A percentile compares a stretch with the other conserved stretches of the same genome.
These are phyloP conservation scores for Hyposmocoma kahamanoa DNA, from an alignment of 1,140 invertebrate genomes.

Conservation along the genomic window DNA sequence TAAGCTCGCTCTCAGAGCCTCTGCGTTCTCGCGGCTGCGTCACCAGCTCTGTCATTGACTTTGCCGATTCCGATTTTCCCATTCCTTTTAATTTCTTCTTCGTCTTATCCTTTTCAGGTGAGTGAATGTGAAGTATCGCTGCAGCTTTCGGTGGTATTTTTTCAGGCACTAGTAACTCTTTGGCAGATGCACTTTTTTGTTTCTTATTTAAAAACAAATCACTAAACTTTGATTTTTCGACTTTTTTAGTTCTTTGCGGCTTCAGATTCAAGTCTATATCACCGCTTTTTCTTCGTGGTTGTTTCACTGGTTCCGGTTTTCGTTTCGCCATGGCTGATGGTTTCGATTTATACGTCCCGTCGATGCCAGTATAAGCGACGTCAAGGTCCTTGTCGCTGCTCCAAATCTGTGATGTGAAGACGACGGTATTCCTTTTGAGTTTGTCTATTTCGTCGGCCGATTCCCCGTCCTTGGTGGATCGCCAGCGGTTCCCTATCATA, in stretches of 20 bases:
- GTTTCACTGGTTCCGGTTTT: slow-evolving; percentile 43
- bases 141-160: slow-evolving; percentile 75
- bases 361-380: slow-evolving; percentile 55
- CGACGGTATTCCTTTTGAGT: slow-evolving; percentile 47
- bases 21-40: slow-evolving; percentile 37
- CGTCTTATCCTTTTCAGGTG: slow-evolving; percentile 50
- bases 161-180: slow-evolving; percentile 58
- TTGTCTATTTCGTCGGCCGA: slow-evolving; percentile 41
- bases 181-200: slow-evolving; percentile 49
- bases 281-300: slow-evolving; percentile 46
- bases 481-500: slow-evolving; percentile 75
- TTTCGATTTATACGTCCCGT: slow-evolving; percentile 69
- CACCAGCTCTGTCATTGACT: slow-evolving; percentile 37
- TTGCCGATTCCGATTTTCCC: slow-evolving; percentile 52
- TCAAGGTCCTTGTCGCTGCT: slow-evolving; percentile 54
- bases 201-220: slow-evolving; percentile 64
- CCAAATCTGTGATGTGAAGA: slow-evolving; percentile 64
- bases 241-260: slow-evolving; percentile 49
- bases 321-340: slow-evolving; percentile 67
- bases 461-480: slow-evolving; percentile 59
- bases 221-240: slow-evolving; percentile 64
- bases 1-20: slow-evolving; percentile 50
- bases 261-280: slow-evolving; percentile 59
- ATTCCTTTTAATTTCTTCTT: slow-evolving; percentile 51
- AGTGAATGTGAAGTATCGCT: slow-evolving; percentile 72